These are phyloP conservation scores for Zeugodacus cucurbitae DNA, from an alignment of 1,140 invertebrate genomes.

Conservation along the genomic window DNA sequence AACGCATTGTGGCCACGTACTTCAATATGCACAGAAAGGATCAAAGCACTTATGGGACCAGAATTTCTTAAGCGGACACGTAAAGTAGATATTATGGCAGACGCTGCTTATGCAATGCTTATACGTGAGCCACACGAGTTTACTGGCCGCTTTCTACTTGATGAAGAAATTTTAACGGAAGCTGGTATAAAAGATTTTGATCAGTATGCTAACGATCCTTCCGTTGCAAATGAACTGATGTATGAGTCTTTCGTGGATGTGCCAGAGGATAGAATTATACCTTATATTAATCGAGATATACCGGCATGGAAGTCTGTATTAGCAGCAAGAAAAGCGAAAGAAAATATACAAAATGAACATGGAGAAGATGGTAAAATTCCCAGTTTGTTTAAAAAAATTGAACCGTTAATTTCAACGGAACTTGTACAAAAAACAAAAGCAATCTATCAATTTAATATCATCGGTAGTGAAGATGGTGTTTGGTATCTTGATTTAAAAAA, in stretches of 20 bases:
- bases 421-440: conserved; percentile 85
- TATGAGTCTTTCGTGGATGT: conserved; percentile 91
- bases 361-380: conserved; percentile 48
- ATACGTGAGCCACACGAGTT: conserved; percentile 75
- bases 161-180: conserved; percentile 87
- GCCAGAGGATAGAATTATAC: background rate
- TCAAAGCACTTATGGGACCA: conserved; percentile 90
- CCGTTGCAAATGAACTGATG: conserved; percentile 77
- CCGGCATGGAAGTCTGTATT: conserved; percentile 45
- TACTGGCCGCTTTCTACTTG: conserved; percentile 94
- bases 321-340: background rate
- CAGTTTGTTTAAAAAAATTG: conserved; percentile 54
- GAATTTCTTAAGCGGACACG: conserved; percentile 73
- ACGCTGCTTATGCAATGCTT: conserved; percentile 93
- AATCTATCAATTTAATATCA: conserved; percentile 89
- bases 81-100: conserved; percentile 93
- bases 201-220: conserved; percentile 86
- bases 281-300: background rate
- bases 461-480: conserved; percentile 81
- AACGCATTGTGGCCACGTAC: conserved; percentile 98
- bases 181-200: conserved; percentile 88
- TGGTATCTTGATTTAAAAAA: conserved; percentile 94
- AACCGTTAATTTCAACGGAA: conserved; percentile 75
- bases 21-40: conserved; percentile 95
- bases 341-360: background rate